Percentiles rank a stretch among this genome's conserved stretches.
Evolutionary conservation across 2,113 vertebrate species (phyloP).

Genomic region (Peromyscus leucopus): DNA sequence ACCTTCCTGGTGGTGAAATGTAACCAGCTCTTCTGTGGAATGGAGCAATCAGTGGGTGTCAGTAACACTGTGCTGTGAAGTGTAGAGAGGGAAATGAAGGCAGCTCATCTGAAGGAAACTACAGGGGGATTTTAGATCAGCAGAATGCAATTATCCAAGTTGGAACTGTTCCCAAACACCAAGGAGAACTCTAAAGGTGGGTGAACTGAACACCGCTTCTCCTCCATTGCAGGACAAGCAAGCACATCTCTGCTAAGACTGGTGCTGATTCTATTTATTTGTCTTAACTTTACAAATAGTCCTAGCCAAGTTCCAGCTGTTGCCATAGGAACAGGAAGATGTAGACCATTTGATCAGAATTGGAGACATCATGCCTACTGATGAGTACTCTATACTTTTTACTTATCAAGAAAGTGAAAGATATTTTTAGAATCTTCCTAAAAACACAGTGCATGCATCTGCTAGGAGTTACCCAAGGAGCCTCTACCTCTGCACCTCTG

Average conservation of each 20-base stretch:
- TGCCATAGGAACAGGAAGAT: background rate
- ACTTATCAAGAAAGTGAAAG: constrained; percentile 31
- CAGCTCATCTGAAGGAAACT: constrained; percentile 64
- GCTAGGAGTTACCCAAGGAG: background rate
- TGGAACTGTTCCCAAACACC: constrained; percentile 66
- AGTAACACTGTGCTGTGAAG: background rate
- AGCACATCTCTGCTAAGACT: constrained; percentile 23
- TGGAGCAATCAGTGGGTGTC: constrained; percentile 19
- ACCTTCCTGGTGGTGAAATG: constrained; percentile 58
- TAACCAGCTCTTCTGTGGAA: constrained; percentile 60
- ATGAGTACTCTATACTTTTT: background rate
- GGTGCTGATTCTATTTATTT: constrained; percentile 29
- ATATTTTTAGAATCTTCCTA: constrained; percentile 56
- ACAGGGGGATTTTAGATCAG: constrained; percentile 70
- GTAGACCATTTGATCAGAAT: background rate
- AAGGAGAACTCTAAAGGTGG: constrained; percentile 69
- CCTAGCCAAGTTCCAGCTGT: background rate
- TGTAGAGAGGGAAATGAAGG: constrained; percentile 56
- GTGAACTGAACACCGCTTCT: constrained; percentile 59
- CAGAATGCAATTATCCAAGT: constrained; percentile 74
- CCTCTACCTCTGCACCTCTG: background rate
- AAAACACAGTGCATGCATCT: background rate
- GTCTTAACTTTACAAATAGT: constrained; percentile 33
- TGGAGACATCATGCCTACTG: background rate
- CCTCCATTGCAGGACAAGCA: constrained; percentile 42